Evolutionary conservation across 1,140 invertebrate genomes (phyloP).

Genomic region (Microvelia longipes): DNA sequence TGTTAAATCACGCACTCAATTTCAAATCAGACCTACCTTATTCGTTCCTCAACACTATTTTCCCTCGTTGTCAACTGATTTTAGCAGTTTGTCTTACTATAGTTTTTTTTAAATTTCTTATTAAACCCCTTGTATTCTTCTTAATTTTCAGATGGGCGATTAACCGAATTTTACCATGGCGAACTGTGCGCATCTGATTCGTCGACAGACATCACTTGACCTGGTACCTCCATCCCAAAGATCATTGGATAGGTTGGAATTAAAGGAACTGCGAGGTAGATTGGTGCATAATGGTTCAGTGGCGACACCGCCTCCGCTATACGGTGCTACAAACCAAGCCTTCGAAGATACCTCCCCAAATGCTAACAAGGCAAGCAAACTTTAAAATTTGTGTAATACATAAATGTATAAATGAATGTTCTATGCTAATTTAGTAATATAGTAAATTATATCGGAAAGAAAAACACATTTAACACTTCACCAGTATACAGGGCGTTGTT

Average conservation of each 20-base stretch:
- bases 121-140: too few species aligned
- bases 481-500: too few species aligned
- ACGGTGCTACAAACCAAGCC: conserved; percentile 70
- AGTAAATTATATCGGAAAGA: too few species aligned
- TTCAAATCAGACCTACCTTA: too few species aligned
- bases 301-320: conserved; percentile 29
- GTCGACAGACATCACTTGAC: conserved; percentile 70
- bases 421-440: too few species aligned
- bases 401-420: too few species aligned
- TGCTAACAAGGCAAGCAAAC: conserved; percentile 25
- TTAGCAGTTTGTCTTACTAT: too few species aligned
- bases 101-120: too few species aligned
- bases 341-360: conserved; percentile 69
- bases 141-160: background rate
- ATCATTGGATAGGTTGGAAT: conserved; percentile 66
- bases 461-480: too few species aligned
- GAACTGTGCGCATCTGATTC: conserved; percentile 71
- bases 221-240: conserved; percentile 53
- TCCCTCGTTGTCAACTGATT: too few species aligned
- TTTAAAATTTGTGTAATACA: background rate
- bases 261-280: conserved; percentile 66
- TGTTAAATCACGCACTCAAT: too few species aligned
- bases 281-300: conserved; percentile 55
- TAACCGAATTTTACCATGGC: conserved; percentile 41
- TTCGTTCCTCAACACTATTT: too few species aligned